phyloP scores from a whole-genome alignment of 2,113 vertebrate genomes.

The Phrynocephalus versicolor region DNA sequence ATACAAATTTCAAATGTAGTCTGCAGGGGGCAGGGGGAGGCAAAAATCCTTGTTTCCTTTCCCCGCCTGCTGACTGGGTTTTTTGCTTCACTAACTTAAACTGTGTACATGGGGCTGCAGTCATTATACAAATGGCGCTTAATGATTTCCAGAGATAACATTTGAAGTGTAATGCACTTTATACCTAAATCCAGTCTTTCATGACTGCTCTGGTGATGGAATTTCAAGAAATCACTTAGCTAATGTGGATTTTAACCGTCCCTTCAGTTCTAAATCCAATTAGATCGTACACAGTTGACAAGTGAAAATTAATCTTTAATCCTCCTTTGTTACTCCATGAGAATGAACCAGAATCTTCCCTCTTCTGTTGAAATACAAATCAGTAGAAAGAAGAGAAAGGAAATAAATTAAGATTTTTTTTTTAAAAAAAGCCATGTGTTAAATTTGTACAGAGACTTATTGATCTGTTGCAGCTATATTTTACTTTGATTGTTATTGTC shows the following conservation, averaged over 20 bases:
- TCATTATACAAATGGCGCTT: slow-evolving; percentile 28
- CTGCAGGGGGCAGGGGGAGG: not conserved
- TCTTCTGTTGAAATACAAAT: not conserved
- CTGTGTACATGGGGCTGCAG: slow-evolving; percentile 17
- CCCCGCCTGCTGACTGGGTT: slow-evolving; percentile 1
- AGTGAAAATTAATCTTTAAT: slow-evolving; percentile 24
- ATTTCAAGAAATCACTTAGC: slow-evolving; percentile 25
- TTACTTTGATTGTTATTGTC: slow-evolving; percentile 4
- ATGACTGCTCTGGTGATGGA: slow-evolving; percentile 18
- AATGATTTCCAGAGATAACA: slow-evolving; percentile 31
- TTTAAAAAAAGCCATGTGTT: not conserved
- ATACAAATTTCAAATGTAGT: slow-evolving; percentile 25
- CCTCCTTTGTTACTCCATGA: not conserved
- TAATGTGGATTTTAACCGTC: slow-evolving; percentile 12
- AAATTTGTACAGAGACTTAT: not conserved
- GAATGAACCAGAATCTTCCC: not conserved
- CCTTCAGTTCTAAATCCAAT: slow-evolving; percentile 16
- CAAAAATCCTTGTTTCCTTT: not conserved
- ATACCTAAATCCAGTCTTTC: slow-evolving; percentile 33
- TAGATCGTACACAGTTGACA: not conserved
- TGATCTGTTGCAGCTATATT: slow-evolving; percentile 10
- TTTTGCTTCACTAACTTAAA: slow-evolving; percentile 33
- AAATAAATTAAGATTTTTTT: not conserved
- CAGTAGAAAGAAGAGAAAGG: slow-evolving; percentile 10
- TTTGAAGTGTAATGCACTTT: slow-evolving; percentile 25